Evolutionary conservation across 2,888 invertebrate species (phyloP).

Genomic region (Elmis aenea): DNA sequence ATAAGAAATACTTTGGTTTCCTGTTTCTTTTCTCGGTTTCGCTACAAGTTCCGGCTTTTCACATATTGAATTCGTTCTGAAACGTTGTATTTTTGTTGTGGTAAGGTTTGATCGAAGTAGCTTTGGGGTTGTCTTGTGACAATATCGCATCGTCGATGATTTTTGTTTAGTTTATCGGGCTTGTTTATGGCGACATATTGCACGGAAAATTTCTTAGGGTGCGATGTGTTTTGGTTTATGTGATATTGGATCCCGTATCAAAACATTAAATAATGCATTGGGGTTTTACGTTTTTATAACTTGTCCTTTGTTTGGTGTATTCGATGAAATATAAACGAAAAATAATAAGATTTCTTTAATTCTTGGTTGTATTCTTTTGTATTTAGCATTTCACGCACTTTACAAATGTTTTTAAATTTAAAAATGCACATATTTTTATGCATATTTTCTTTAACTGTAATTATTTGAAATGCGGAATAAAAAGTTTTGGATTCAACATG

Average conservation of each 20-base stretch:
- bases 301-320: too few relatives aligned
- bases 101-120: slow-evolving; percentile 17
- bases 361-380: too few relatives aligned
- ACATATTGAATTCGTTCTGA: slow-evolving; percentile 10
- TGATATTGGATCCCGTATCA: slow-evolving; percentile 36
- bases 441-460: too few relatives aligned
- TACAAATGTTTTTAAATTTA: too few relatives aligned
- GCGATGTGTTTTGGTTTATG: slow-evolving; percentile 31
- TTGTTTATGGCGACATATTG: slow-evolving; percentile 40
- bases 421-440: too few relatives aligned
- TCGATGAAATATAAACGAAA: too few relatives aligned
- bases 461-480: too few relatives aligned
- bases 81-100: slow-evolving; percentile 21
- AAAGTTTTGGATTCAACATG: too few relatives aligned
- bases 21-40: slow-evolving; percentile 23
- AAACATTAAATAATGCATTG: slow-evolving; percentile 31
- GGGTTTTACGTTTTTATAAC: too few relatives aligned
- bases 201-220: slow-evolving; percentile 29
- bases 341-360: too few relatives aligned
- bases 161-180: slow-evolving; percentile 39
- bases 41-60: slow-evolving; percentile 12
- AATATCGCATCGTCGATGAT: slow-evolving; percentile 30
- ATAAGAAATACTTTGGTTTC: slow-evolving; percentile 34
- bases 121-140: slow-evolving; percentile 24
- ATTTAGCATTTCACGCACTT: too few relatives aligned